A percentile compares a stretch with the other conserved stretches of the same genome.
phyloP scores from a whole-genome alignment of 2,797 vertebrate genomes.

The Taeniopygia guttata region DNA sequence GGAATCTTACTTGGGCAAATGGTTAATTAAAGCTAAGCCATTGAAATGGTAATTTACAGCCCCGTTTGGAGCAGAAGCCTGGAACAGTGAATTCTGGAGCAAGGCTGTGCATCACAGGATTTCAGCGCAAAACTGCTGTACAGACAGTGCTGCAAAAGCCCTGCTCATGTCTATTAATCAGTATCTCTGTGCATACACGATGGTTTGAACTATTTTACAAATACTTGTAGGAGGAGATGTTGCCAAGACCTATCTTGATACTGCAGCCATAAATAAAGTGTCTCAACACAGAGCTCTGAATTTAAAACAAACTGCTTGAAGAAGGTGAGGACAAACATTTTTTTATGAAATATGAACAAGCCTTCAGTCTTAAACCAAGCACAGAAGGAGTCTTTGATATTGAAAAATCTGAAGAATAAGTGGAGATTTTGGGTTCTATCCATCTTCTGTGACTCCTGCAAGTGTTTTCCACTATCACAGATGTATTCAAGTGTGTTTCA shows the following conservation, averaged over 20 bases:
- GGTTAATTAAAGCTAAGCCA: constrained; percentile 43
- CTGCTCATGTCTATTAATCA: constrained; percentile 44
- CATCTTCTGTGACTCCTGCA: neutral
- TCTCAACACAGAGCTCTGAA: neutral
- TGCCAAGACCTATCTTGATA: constrained; percentile 38
- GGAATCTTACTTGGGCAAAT: constrained; percentile 42
- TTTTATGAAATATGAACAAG: neutral
- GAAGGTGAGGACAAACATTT: neutral
- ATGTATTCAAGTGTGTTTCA: neutral
- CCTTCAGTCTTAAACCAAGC: neutral
- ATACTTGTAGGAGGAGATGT: constrained; percentile 43
- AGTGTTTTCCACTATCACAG: neutral
- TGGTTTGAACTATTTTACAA: constrained; percentile 45
- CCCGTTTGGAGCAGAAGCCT: neutral
- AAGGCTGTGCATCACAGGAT: constrained; percentile 1
- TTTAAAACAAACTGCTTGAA: constrained; percentile 39
- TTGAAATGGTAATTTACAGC: constrained; percentile 47
- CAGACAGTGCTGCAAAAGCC: constrained; percentile 22
- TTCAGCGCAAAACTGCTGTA: neutral
- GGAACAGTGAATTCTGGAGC: constrained; percentile 33
- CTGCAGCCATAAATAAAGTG: neutral
- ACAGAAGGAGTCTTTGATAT: neutral
- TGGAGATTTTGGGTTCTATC: neutral
- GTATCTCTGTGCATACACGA: constrained; percentile 28
- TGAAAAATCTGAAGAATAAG: neutral